A percentile compares a stretch with the other conserved stretches of the same genome.
Evolutionary conservation across 2,797 vertebrate genomes (phyloP).

Genomic region (Otus scops): DNA sequence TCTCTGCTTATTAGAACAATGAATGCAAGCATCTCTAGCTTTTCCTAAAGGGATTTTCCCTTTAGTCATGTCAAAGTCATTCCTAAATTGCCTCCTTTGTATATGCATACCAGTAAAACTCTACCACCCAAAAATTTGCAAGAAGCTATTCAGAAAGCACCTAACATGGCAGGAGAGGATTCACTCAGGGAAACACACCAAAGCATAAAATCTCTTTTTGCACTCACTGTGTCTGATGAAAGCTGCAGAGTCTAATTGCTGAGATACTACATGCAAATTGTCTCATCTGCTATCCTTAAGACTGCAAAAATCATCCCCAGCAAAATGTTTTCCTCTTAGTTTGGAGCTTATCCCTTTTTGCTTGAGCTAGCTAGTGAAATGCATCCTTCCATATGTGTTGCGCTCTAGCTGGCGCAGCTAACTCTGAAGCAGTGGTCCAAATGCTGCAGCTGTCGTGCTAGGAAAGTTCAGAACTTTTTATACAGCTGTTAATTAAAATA

Average conservation of each 20-base stretch:
- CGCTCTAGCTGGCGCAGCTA: background rate
- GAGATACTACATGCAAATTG: background rate
- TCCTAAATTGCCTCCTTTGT: background rate
- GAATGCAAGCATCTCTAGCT: background rate
- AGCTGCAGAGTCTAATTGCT: background rate
- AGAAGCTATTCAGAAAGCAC: background rate
- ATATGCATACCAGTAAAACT: background rate
- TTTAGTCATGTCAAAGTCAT: background rate
- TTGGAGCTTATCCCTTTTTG: background rate
- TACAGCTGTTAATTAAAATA: background rate
- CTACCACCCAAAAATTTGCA: background rate
- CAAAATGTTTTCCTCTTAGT: background rate
- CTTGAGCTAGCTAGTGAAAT: background rate
- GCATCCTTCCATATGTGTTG: background rate
- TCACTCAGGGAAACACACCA: background rate
- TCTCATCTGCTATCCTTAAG: background rate
- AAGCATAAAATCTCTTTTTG: background rate
- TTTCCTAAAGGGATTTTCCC: background rate
- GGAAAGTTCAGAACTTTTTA: background rate
- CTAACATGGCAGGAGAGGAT: background rate
- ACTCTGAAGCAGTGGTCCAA: background rate
- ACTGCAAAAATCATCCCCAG: background rate
- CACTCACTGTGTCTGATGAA: background rate
- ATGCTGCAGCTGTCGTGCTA: background rate
- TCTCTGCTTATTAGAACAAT: background rate